Conservation (phyloP, 1,140 invertebrate species). For the Lepidurus packardi region DNA sequence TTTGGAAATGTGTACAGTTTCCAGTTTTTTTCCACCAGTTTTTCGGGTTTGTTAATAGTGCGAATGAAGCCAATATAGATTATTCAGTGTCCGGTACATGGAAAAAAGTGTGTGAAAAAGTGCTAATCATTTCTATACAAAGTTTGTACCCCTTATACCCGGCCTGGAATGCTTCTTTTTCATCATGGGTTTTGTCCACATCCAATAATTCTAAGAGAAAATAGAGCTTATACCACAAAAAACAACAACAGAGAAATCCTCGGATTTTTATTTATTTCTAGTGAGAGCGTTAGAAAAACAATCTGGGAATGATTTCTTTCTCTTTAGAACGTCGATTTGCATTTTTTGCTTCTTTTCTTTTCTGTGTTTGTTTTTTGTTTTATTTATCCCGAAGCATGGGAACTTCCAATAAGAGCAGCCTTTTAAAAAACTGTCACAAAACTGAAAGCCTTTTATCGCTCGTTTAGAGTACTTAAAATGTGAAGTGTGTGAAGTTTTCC, state of each 20-base stretch:
- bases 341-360: not conserved
- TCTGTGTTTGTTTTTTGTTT: not conserved
- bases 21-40: not conserved
- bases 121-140: slow-evolving; percentile 14
- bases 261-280: not conserved
- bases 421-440: slow-evolving; percentile 1
- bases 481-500: slow-evolving; percentile 21
- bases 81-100: slow-evolving; percentile 5
- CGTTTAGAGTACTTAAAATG: slow-evolving; percentile 5
- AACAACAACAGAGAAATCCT: not conserved
- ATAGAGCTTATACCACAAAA: slow-evolving; percentile 3
- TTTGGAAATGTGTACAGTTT: slow-evolving; percentile 11
- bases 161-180: not conserved
- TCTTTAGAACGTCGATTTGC: not conserved
- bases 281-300: not conserved
- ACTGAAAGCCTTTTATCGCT: slow-evolving; percentile 10
- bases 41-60: slow-evolving; percentile 4
- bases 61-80: not conserved
- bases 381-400: slow-evolving; percentile 1
- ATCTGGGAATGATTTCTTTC: too few species aligned
- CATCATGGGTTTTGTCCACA: not conserved
- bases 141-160: slow-evolving; percentile 9
- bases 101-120: not conserved
- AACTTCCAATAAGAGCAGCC: not conserved
- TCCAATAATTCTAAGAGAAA: slow-evolving; percentile 16